Evolutionary conservation across 1,140 invertebrate genomes (phyloP).

Genomic region (Drosophila suzukii): DNA sequence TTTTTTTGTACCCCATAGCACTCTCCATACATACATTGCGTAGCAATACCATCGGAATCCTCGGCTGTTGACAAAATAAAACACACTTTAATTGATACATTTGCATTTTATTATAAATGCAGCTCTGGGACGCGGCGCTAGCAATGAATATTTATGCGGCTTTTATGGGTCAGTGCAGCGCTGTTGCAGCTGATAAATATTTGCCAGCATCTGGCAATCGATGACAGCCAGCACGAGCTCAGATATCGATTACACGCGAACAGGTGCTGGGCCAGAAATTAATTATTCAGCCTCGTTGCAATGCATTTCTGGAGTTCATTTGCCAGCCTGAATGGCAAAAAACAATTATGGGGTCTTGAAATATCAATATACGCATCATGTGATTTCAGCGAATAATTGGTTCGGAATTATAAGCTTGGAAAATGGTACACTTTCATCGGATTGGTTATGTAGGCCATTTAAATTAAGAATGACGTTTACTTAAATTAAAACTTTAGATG

Average conservation of each 20-base stretch:
- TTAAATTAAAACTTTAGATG: no score
- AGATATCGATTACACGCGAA: constrained; percentile 35
- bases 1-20: neutral
- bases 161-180: constrained; percentile 48
- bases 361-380: neutral
- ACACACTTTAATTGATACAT: constrained; percentile 83
- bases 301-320: constrained; percentile 3
- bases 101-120: constrained; percentile 76
- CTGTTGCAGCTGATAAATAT: constrained; percentile 38
- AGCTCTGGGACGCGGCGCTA: constrained; percentile 40
- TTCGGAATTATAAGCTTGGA: neutral
- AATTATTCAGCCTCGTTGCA: constrained; percentile 8
- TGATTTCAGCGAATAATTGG: neutral
- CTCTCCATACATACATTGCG: constrained; percentile 29
- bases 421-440: no score
- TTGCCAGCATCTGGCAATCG: constrained; percentile 48
- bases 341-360: neutral
- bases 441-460: no score
- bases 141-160: constrained; percentile 72
- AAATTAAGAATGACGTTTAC: no score
- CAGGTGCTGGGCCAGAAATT: constrained; percentile 28
- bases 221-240: constrained; percentile 32
- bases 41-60: constrained; percentile 45
- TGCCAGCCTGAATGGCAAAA: neutral
- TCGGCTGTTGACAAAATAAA: constrained; percentile 74